These are phyloP conservation scores for Notarius lentiginosus DNA, from an alignment of 2,113 vertebrate species.

Conservation along the genomic window DNA sequence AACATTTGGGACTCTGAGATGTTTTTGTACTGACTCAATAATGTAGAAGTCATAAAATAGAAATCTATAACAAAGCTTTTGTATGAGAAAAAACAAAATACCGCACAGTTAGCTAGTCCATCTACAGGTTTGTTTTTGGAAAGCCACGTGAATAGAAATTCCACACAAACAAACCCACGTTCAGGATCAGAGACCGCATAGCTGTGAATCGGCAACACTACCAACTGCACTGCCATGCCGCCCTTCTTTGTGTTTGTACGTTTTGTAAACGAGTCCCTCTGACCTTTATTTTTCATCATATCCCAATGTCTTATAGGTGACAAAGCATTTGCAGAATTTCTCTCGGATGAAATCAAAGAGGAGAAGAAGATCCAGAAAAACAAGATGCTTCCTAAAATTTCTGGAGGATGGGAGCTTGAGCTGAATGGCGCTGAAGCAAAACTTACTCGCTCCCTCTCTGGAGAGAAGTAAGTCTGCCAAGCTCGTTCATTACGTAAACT, in stretches of 20 bases:
- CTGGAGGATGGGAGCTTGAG: conserved; percentile 89
- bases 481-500: not conserved
- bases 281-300: not conserved
- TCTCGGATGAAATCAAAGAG: conserved; percentile 89
- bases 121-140: not conserved
- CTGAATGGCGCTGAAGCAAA: conserved; percentile 88
- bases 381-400: conserved; percentile 85
- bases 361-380: conserved; percentile 93
- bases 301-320: conserved; percentile 76
- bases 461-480: conserved; percentile 80
- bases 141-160: too few relatives aligned
- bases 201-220: not conserved
- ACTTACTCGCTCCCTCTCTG: conserved; percentile 75
- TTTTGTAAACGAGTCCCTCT: not conserved
- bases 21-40: too few relatives aligned
- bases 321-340: conserved; percentile 88
- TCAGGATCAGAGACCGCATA: not conserved
- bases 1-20: too few relatives aligned
- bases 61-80: too few relatives aligned
- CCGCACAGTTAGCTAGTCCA: not conserved
- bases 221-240: not conserved
- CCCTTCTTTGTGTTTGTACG: not conserved
- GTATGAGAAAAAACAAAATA: too few relatives aligned
- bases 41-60: too few relatives aligned
- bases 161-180: too few relatives aligned